phyloP scores from a whole-genome alignment of 2,888 invertebrate species.

The Ennomos fuscantarius region DNA sequence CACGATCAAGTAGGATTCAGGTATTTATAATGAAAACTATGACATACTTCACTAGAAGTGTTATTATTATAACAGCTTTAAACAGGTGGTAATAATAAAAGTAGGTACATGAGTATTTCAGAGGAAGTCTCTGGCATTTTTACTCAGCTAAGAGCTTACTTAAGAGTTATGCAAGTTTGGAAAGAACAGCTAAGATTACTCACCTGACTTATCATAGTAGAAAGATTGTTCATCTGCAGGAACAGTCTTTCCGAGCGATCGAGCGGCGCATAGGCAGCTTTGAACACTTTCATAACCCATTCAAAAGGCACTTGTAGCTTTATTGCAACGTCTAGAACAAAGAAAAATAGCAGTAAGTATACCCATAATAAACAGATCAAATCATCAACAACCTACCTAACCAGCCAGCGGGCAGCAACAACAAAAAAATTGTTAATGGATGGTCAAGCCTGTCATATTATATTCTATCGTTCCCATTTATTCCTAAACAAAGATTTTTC shows the following conservation, averaged over 20 bases:
- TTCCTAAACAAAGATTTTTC: conserved; percentile 48
- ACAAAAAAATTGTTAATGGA: conserved; percentile 14
- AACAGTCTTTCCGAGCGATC: conserved; percentile 88
- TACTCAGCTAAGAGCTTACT: too few relatives aligned
- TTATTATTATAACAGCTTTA: too few relatives aligned
- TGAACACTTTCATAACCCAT: conserved; percentile 56
- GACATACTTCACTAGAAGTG: too few relatives aligned
- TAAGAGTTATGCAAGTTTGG: too few relatives aligned
- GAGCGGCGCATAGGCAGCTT: conserved; percentile 85
- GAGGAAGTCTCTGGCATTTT: too few relatives aligned
- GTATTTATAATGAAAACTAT: too few relatives aligned
- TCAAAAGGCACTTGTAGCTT: conserved; percentile 66
- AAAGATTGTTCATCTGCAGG: conserved; percentile 89
- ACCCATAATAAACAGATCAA: too few relatives aligned
- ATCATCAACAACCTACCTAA: too few relatives aligned
- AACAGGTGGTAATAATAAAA: too few relatives aligned
- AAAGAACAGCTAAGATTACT: conserved; percentile 5
- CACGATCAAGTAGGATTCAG: too few relatives aligned
- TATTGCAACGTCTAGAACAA: conserved; percentile 64
- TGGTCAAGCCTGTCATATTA: conserved; percentile 59
- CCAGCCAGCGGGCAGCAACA: conserved; percentile 11
- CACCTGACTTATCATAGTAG: conserved; percentile 89
- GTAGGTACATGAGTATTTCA: too few relatives aligned
- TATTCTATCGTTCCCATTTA: conserved; percentile 39
- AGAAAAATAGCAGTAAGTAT: too few relatives aligned